Percentiles rank a stretch among this genome's conserved stretches.
phyloP scores from a whole-genome alignment of 2,113 vertebrate genomes.

The Muntiacus muntjak region DNA sequence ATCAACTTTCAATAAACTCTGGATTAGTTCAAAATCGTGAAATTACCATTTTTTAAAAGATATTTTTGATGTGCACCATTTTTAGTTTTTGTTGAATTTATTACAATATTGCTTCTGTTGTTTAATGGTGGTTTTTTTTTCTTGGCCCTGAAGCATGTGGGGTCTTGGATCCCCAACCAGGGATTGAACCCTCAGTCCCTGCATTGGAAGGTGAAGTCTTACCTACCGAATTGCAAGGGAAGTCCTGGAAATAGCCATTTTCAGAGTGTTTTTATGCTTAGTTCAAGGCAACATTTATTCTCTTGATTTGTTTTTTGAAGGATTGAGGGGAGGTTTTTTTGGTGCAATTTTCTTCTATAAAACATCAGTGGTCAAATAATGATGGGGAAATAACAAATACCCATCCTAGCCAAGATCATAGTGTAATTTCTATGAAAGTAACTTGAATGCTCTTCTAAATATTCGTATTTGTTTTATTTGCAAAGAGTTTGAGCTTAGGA shows the following conservation, averaged over 20 bases:
- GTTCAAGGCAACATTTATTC: not conserved
- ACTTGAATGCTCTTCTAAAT: not conserved
- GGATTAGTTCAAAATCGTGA: not conserved
- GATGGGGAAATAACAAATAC: not conserved
- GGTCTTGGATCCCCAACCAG: not conserved
- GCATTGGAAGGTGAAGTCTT: not conserved
- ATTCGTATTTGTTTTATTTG: not conserved
- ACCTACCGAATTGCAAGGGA: not conserved
- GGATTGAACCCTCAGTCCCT: not conserved
- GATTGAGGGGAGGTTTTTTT: not conserved
- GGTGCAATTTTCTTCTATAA: not conserved
- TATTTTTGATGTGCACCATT: not conserved
- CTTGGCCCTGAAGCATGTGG: not conserved
- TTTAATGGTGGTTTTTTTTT: not conserved
- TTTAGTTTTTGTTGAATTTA: not conserved
- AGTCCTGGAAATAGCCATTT: not conserved
- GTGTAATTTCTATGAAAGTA: not conserved
- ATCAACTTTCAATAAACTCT: not conserved
- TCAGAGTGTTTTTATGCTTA: not conserved
- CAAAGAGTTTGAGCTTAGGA: not conserved
- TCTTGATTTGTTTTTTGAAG: not conserved
- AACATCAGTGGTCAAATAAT: not conserved
- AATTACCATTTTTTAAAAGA: not conserved
- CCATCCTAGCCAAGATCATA: not conserved
- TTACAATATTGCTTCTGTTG: not conserved